Evolutionary conservation across 2,797 vertebrate genomes (phyloP).

Genomic region (Myotis myotis): DNA sequence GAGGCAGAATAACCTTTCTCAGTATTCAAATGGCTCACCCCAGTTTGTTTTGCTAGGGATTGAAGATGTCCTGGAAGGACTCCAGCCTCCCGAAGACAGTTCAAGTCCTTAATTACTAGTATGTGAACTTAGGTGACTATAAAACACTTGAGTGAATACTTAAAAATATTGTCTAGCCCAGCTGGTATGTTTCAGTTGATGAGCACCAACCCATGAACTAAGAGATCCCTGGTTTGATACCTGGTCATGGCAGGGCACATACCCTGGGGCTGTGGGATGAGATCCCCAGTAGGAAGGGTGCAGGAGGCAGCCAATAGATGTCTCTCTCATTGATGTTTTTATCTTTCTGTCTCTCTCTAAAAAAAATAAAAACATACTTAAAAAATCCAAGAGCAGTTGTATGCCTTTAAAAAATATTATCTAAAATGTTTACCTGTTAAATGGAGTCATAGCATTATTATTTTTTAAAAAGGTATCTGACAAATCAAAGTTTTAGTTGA

Average conservation of each 20-base stretch:
- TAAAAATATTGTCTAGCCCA: background rate
- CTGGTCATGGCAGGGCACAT: too few species aligned
- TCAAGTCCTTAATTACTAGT: background rate
- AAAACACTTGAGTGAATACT: background rate
- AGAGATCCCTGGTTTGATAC: too few species aligned
- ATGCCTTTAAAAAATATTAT: background rate
- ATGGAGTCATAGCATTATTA: background rate
- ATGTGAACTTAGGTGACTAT: background rate
- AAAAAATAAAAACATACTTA: too few species aligned
- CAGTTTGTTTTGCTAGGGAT: background rate
- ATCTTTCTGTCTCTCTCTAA: too few species aligned
- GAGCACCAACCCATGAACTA: too few species aligned
- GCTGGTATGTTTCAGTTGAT: too few species aligned
- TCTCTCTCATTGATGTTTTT: too few species aligned
- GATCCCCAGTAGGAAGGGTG: too few species aligned
- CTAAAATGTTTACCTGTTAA: background rate
- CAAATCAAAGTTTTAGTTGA: constrained; percentile 2
- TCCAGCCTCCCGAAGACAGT: background rate
- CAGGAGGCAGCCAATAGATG: too few species aligned
- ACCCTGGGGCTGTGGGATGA: too few species aligned
- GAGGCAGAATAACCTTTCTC: background rate
- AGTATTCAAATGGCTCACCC: background rate
- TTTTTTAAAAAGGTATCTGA: background rate
- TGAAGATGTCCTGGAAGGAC: background rate
- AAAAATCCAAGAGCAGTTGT: too few species aligned